Conservation (phyloP, 2,113 vertebrate species). For the Piaya cayana region DNA sequence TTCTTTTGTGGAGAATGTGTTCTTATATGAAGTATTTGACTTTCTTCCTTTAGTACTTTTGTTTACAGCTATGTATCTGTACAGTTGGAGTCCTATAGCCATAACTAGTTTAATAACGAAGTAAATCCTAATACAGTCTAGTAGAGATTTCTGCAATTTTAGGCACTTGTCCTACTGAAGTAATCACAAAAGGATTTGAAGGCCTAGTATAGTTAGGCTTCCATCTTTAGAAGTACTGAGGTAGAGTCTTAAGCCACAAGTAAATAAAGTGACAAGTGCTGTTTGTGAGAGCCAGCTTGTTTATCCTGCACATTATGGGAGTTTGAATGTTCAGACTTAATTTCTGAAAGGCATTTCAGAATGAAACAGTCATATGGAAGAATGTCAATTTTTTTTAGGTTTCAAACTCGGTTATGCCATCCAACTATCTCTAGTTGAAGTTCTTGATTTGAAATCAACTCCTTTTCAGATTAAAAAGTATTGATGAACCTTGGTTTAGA, state of each 20-base stretch:
- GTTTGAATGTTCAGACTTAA: neutral
- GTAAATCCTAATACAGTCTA: neutral
- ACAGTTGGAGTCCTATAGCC: neutral
- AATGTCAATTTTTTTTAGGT: neutral
- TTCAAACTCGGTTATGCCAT: neutral
- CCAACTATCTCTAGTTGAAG: neutral
- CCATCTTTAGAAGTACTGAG: neutral
- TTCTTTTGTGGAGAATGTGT: neutral
- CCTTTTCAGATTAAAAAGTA: neutral
- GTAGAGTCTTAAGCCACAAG: neutral
- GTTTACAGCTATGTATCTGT: neutral
- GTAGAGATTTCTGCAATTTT: neutral
- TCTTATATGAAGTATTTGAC: neutral
- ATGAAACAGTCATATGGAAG: neutral
- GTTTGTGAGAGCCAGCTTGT: neutral
- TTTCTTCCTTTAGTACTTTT: neutral
- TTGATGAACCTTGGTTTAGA: neutral
- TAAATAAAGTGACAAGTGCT: neutral
- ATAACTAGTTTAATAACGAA: neutral
- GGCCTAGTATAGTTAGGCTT: neutral
- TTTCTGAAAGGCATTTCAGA: neutral
- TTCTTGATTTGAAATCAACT: neutral
- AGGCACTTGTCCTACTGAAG: neutral
- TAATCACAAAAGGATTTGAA: neutral
- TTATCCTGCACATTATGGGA: neutral